A percentile compares a stretch with the other conserved stretches of the same genome.
Evolutionary conservation across 2,888 invertebrate genomes (phyloP).

Genomic region (Microctonus brassicae): DNA sequence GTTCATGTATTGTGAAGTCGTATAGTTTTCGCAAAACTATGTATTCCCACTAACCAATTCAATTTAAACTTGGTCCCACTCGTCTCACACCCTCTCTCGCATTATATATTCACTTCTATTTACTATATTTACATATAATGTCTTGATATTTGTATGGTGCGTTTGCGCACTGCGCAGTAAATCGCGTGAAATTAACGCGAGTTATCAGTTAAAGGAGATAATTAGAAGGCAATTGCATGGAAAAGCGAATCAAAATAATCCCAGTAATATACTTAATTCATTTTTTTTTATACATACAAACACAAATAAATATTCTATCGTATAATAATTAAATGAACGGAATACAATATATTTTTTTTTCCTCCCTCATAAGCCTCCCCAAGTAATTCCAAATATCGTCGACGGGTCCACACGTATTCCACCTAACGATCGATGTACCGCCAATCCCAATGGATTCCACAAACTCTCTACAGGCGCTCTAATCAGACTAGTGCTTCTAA

Average conservation of each 20-base stretch:
- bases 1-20: constrained; percentile 25
- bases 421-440: constrained; percentile 1
- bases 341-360: not conserved
- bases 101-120: not conserved
- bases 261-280: too few relatives aligned
- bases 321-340: too few relatives aligned
- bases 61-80: constrained; percentile 65
- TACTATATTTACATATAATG: not conserved
- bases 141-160: constrained; percentile 41
- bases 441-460: constrained; percentile 12
- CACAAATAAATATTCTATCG: too few relatives aligned
- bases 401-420: not conserved
- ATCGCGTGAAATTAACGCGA: constrained; percentile 68
- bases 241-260: constrained; percentile 53
- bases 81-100: not conserved
- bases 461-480: constrained; percentile 4
- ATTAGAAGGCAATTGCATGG: constrained; percentile 68
- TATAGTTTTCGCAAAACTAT: constrained; percentile 49
- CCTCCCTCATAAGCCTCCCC: not conserved
- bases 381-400: not conserved
- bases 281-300: too few relatives aligned
- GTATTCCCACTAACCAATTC: constrained; percentile 64
- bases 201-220: constrained; percentile 68
- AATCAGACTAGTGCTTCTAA: constrained; percentile 17
- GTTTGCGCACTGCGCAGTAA: constrained; percentile 62